Evolutionary conservation across 2,797 vertebrate genomes (phyloP).

Genomic region (Phrynocephalus guinanensis): DNA sequence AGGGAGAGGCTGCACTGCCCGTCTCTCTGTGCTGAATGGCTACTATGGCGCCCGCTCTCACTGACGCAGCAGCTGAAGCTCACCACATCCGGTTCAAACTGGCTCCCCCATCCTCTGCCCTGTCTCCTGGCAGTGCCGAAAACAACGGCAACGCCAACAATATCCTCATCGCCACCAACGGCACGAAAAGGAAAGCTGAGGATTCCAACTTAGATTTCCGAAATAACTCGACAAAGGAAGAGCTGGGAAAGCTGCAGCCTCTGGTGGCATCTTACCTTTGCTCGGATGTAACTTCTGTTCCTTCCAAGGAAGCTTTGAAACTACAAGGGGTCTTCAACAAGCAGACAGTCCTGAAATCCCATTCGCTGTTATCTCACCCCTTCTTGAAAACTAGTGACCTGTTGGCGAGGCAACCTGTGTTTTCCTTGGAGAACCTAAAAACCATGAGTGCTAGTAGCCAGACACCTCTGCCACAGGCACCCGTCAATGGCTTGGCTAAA

Average conservation of each 20-base stretch:
- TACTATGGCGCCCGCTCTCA: slow-evolving; percentile 99
- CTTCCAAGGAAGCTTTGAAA: slow-evolving; percentile 94
- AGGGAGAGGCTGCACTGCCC: slow-evolving; percentile 90
- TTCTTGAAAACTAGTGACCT: slow-evolving; percentile 86
- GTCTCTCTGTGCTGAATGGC: slow-evolving; percentile 98
- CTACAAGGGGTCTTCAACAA: slow-evolving; percentile 96
- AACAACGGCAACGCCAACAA: slow-evolving; percentile 95
- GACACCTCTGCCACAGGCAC: slow-evolving; percentile 86
- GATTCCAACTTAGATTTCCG: slow-evolving; percentile 89
- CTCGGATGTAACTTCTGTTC: slow-evolving; percentile 93
- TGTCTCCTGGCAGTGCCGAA: slow-evolving; percentile 94
- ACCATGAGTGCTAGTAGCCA: slow-evolving; percentile 89
- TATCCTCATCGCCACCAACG: slow-evolving; percentile 92
- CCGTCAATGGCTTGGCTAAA: slow-evolving; percentile 95
- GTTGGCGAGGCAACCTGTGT: slow-evolving; percentile 90
- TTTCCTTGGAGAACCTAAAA: slow-evolving; percentile 92
- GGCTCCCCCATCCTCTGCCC: slow-evolving; percentile 96
- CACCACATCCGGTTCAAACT: slow-evolving; percentile 99
- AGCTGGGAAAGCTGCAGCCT: slow-evolving; percentile 93
- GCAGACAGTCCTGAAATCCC: slow-evolving; percentile 92
- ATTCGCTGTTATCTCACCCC: slow-evolving; percentile 88
- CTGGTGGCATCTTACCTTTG: slow-evolving; percentile 93
- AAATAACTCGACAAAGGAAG: slow-evolving; percentile 84
- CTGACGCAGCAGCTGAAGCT: slow-evolving; percentile 99
- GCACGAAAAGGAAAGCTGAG: slow-evolving; percentile 93